Evolutionary conservation across 2,113 vertebrate genomes (phyloP).

Genomic region (Myocastor coypus): DNA sequence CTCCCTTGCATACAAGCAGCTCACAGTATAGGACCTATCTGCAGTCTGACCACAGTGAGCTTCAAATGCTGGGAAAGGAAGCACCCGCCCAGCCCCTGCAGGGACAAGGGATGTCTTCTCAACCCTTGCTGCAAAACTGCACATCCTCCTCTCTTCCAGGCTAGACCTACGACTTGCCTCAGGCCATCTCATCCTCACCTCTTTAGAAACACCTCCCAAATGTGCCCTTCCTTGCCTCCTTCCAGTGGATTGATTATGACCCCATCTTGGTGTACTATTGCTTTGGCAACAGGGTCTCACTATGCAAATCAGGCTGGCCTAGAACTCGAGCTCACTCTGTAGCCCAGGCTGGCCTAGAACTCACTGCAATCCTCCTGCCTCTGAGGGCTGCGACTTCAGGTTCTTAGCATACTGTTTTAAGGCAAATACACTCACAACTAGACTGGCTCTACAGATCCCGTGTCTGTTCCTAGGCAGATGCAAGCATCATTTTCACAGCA

Average conservation of each 20-base stretch:
- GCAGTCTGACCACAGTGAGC: not conserved
- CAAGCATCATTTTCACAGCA: not conserved
- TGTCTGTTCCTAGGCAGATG: not conserved
- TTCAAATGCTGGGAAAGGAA: not conserved
- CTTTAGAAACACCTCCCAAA: not conserved
- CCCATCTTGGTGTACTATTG: not conserved
- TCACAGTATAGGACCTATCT: not conserved
- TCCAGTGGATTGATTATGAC: not conserved
- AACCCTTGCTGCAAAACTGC: not conserved
- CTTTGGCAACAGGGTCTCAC: not conserved
- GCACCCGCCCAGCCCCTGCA: not conserved
- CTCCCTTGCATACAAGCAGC: not conserved
- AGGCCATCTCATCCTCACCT: not conserved
- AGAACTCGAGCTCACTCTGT: not conserved
- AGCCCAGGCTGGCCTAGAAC: not conserved
- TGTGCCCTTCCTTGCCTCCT: not conserved
- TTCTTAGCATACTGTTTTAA: not conserved
- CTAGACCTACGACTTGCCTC: not conserved
- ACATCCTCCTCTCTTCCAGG: not conserved
- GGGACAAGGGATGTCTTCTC: not conserved
- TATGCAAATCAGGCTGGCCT: not conserved
- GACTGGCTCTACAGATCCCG: not conserved
- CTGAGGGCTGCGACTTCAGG: not conserved
- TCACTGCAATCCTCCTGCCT: not conserved
- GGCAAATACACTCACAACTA: not conserved